A percentile compares a stretch with the other conserved stretches of the same genome.
These are phyloP conservation scores for Lepidochitona cinerea DNA, from an alignment of 2,888 invertebrate species.

Conservation along the genomic window DNA sequence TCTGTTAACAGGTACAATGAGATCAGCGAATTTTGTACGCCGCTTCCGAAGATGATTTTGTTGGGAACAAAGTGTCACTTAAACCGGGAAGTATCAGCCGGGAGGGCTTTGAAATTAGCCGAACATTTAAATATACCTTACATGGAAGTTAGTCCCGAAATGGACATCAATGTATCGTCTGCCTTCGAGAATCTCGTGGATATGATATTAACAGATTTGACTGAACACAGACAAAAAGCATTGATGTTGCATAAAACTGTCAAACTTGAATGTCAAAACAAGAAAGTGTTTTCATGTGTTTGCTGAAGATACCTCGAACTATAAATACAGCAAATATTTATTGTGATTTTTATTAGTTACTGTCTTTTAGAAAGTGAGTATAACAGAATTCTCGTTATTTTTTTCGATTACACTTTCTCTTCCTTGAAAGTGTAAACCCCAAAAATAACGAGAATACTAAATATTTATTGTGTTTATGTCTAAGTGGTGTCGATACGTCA, in stretches of 20 bases:
- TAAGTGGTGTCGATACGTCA: too few species aligned
- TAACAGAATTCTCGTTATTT: too few species aligned
- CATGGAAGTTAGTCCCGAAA: slow-evolving; percentile 46
- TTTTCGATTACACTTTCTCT: too few species aligned
- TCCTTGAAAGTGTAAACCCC: too few species aligned
- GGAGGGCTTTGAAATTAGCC: slow-evolving; percentile 45
- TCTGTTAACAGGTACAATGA: slow-evolving; percentile 34
- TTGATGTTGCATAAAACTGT: not conserved
- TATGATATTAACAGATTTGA: slow-evolving; percentile 32
- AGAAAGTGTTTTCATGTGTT: not conserved
- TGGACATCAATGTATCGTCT: slow-evolving; percentile 39
- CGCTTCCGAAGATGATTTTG: slow-evolving; percentile 35
- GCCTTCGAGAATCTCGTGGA: slow-evolving; percentile 46
- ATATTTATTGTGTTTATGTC: too few species aligned
- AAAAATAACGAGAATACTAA: too few species aligned
- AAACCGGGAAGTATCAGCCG: slow-evolving; percentile 38
- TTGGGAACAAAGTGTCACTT: slow-evolving; percentile 47
- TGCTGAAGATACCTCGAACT: too few species aligned
- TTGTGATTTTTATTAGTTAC: too few species aligned
- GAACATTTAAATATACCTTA: slow-evolving; percentile 45
- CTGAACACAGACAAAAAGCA: not conserved
- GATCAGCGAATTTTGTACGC: slow-evolving; percentile 40
- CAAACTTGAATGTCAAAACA: not conserved
- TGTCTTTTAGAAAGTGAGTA: too few species aligned
- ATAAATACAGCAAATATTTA: too few species aligned